These are phyloP conservation scores for Scomber colias DNA, from an alignment of 2,113 vertebrate species.

Conservation along the genomic window DNA sequence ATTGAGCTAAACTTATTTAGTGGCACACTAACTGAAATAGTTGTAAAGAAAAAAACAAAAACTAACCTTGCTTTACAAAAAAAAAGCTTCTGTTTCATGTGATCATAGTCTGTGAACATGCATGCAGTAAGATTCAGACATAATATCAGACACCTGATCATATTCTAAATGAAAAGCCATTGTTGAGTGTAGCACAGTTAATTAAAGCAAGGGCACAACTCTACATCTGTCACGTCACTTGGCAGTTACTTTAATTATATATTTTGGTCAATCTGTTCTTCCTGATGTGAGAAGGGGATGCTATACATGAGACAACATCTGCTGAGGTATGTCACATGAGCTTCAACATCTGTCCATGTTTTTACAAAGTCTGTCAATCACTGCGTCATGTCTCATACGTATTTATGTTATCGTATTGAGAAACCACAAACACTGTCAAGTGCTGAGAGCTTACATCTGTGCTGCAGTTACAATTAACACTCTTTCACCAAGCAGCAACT, in stretches of 20 bases:
- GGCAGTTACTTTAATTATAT: conserved; percentile 81
- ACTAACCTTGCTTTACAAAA: not conserved
- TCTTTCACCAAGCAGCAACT: conserved; percentile 36
- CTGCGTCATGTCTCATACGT: conserved; percentile 53
- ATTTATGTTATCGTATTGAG: conserved; percentile 58
- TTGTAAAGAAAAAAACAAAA: not conserved
- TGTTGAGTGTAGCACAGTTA: conserved; percentile 69
- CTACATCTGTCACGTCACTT: conserved; percentile 83
- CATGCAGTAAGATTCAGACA: conserved; percentile 19
- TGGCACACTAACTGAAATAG: not conserved
- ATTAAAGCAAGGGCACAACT: conserved; percentile 78
- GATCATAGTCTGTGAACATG: conserved; percentile 7
- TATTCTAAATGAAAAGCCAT: conserved; percentile 62
- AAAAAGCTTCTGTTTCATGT: conserved; percentile 11
- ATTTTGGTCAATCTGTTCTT: conserved; percentile 87
- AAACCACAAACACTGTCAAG: conserved; percentile 58
- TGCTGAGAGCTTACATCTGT: conserved; percentile 69
- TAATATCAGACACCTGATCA: conserved; percentile 53
- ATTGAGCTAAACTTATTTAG: not conserved
- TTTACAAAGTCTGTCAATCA: conserved; percentile 80
- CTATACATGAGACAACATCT: conserved; percentile 82
- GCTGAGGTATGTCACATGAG: conserved; percentile 80
- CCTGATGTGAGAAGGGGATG: conserved; percentile 82
- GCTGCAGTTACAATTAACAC: conserved; percentile 64
- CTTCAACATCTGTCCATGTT: conserved; percentile 82